Base-by-base conservation (phyloP, 2,888 invertebrate genomes). In the Ochropleura leucogaster region DNA sequence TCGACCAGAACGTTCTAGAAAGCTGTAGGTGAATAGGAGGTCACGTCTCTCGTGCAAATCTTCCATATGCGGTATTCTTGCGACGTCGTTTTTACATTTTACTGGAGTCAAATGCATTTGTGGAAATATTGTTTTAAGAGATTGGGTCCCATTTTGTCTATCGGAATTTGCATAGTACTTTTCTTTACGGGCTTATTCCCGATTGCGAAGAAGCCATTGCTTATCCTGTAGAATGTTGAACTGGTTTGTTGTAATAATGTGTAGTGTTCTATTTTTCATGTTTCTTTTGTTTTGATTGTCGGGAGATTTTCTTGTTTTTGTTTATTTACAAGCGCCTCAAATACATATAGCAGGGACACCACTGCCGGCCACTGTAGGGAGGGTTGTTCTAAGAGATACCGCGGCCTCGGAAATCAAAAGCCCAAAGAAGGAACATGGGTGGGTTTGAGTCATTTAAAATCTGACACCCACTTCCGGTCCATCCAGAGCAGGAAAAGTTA, bases 1-100 rank as follows among this genome's bases (percentile, higher is more conserved):
- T 83, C 80, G 40, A 67, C 64, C 79, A 78, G 82, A 80, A 79
- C 66, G 78, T 71, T 77, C 63, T 49, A 71, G 79, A 77, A 78
- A 83, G 78, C 81, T 57, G 72, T 77, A 80, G 80, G 77, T 78
- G 79, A 81, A 73, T 70, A 72, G 47, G 74, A 78, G 79, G 79
- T 85, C 87, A 88, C 87, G 87, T 88, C 77, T 72, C 49, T 74
- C 66, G 77, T 46, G 82, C 83, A 87, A 87, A 87, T 88, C 88
- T 85, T 84, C 79, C 79, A 74, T 79, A 79, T 83, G 85, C 72
- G 80, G 83, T 86, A 86, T 87, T 86, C 83, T 68, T 77, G 51
- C 59, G 82, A 82, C 80, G 84, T 87, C 81, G 72, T 84, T 87
- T 85, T 83, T 82, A 83, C 80, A 86, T 85, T 87, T 87, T 82